These are phyloP conservation scores for Dugesia japonica DNA, from an alignment of 2,888 invertebrate species.

Conservation along the genomic window DNA sequence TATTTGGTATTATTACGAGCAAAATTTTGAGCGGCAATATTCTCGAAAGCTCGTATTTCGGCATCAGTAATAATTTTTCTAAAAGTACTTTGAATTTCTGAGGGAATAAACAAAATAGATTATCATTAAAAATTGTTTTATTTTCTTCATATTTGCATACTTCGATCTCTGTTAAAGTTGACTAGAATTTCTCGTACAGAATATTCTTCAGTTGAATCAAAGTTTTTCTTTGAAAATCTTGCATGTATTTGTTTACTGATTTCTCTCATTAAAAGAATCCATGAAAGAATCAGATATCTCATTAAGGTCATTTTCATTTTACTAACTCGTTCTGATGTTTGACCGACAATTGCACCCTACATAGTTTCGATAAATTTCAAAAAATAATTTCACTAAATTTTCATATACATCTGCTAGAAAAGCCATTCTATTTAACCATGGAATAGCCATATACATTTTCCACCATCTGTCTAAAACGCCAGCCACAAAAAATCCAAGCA, in stretches of 20 bases:
- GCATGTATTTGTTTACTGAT: not conserved
- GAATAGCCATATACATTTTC: slow-evolving; percentile 14
- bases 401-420: not conserved
- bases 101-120: too few species aligned
- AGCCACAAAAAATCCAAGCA: not conserved
- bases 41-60: slow-evolving; percentile 32
- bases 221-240: not conserved
- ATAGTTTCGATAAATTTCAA: not conserved
- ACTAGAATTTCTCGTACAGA: not conserved
- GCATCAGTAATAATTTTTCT: slow-evolving; percentile 32
- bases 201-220: slow-evolving; percentile 6
- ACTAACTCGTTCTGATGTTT: not conserved
- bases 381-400: not conserved
- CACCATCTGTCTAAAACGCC: slow-evolving; percentile 12
- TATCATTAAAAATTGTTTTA: too few species aligned
- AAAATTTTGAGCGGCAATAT: slow-evolving; percentile 25
- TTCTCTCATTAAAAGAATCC: slow-evolving; percentile 20
- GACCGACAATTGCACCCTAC: not conserved
- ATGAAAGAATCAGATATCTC: not conserved
- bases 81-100: slow-evolving; percentile 34
- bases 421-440: slow-evolving; percentile 9
- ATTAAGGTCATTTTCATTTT: slow-evolving; percentile 13
- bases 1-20: slow-evolving; percentile 33
- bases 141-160: too few species aligned
- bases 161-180: slow-evolving; percentile 8